A percentile compares a stretch with the other conserved stretches of the same genome.
Conservation (phyloP, 2,888 invertebrate genomes). For the Luperina nickerlii region DNA sequence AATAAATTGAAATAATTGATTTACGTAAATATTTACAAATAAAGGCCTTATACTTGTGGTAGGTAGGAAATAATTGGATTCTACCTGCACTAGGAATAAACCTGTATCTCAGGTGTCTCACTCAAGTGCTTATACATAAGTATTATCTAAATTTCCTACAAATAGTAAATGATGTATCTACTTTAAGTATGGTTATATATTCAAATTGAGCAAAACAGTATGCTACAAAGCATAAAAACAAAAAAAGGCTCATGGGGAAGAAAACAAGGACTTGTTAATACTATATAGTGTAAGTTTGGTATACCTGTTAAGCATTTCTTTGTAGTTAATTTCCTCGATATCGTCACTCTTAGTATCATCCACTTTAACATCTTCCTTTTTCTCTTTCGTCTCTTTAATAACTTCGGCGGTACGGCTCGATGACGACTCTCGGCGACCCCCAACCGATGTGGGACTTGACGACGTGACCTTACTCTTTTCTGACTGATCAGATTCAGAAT, state of each 20-base stretch:
- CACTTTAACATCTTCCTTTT: slow-evolving; percentile 89
- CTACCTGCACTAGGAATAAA: too few relatives aligned
- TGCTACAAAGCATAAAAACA: too few relatives aligned
- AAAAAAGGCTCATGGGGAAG: neutral
- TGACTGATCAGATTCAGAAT: slow-evolving; percentile 91
- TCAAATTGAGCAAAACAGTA: too few relatives aligned
- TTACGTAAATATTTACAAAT: too few relatives aligned
- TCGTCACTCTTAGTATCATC: slow-evolving; percentile 92
- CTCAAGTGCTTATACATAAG: too few relatives aligned
- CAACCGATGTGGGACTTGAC: slow-evolving; percentile 90
- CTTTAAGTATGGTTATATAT: too few relatives aligned
- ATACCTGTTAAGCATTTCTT: slow-evolving; percentile 68
- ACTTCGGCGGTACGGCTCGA: slow-evolving; percentile 85
- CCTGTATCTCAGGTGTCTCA: too few relatives aligned
- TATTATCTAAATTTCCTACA: too few relatives aligned
- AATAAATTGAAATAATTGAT: too few relatives aligned
- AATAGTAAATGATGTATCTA: too few relatives aligned
- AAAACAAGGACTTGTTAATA: neutral
- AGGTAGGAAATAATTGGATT: too few relatives aligned
- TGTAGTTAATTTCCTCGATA: slow-evolving; percentile 90
- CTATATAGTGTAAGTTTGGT: neutral
- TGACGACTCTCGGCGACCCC: slow-evolving; percentile 88
- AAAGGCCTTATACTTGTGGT: too few relatives aligned
- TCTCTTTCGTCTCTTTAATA: slow-evolving; percentile 83
- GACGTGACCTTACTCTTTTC: slow-evolving; percentile 91